Evolutionary conservation across 2,113 vertebrate species (phyloP), one percentile per base, ranked within the genome.

Genomic region (Struthidea cinerea): DNA sequence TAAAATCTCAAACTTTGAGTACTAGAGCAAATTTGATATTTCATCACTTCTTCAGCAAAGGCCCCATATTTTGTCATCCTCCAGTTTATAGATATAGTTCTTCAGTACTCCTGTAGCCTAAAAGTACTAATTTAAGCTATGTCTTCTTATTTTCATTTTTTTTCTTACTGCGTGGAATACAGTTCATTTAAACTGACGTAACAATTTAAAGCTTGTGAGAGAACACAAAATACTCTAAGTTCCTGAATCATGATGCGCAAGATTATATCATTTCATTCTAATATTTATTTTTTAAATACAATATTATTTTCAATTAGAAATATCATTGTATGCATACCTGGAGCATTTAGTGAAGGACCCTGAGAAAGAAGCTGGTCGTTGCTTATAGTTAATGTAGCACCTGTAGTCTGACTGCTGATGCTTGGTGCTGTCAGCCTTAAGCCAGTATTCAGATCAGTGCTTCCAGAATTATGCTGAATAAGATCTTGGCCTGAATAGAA

Each of bases 351-450:
- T 23, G 98, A 82, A 49, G 97, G 70, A 61, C 98, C 97, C 93
- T 98, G 98, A 96, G 98, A 98, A 91, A 99, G 98, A 39, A 99
- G 98, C 46, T 99, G 99, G 76, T 98, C 98, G 1, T 97, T 98
- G 95, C 98, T 98, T 94, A 99, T 98, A 28, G 98, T 98, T 89
- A 99, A 92, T 7, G 98, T 98, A 78, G 98, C 97, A 39, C 96
- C 97, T 63, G 97, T 75, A 41, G 97, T 93, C 67, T 98, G 98
- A 89, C 82, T 96, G 41, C 32, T 98, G 75, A 98, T 97, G 41
- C 95, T 28, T 21, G 98, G 97, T 0, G 98, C 93, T 14, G 98
- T 96, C 81, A 99, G 87, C 67, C 98, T 96, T 70, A 99, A 97
- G 69, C 98, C 97, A 47, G 98, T 97, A 14, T 97, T 98, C 50